phyloP scores from a whole-genome alignment of 30 jellyfish, hydroid and myxozoan species.

The Aurelia sp. region DNA sequence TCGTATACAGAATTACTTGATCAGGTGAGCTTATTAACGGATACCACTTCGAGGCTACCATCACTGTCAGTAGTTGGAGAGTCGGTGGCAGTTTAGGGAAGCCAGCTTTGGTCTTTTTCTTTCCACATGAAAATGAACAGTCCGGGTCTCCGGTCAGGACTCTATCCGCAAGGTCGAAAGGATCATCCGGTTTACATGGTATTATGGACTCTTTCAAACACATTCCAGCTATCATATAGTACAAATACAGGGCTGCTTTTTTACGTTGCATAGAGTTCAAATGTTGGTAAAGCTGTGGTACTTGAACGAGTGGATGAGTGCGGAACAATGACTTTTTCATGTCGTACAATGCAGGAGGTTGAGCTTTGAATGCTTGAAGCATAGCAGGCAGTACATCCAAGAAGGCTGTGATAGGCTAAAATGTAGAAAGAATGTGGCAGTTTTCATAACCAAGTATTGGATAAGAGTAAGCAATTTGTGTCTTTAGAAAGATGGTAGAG shows the following conservation, averaged over 20 bases:
- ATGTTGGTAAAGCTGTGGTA: conserved; percentile 45
- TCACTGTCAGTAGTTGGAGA: conserved; percentile 24
- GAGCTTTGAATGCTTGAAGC: conserved; percentile 38
- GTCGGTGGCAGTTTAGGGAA: conserved; percentile 49
- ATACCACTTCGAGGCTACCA: conserved; percentile 53
- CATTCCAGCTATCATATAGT: conserved; percentile 47
- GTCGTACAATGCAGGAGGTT: conserved; percentile 24
- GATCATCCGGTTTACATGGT: conserved; percentile 57
- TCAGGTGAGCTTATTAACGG: conserved; percentile 38
- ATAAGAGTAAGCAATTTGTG: no score
- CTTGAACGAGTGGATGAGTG: conserved; percentile 51
- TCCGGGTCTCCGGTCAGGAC: conserved; percentile 58
- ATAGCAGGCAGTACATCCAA: conserved; percentile 32
- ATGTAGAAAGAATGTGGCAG: background rate
- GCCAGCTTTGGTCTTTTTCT: conserved; percentile 37
- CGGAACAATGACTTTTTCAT: conserved; percentile 10
- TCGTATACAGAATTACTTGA: conserved; percentile 18
- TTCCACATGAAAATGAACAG: conserved; percentile 60
- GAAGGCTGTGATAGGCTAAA: conserved; percentile 49
- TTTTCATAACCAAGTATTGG: no score
- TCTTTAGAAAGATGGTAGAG: no score
- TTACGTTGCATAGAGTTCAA: conserved; percentile 45
- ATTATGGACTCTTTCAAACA: conserved; percentile 36
- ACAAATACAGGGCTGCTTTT: conserved; percentile 41
- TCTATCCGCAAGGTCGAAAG: conserved; percentile 55